A percentile compares a stretch with the other conserved stretches of the same genome.
Conservation (phyloP, 2,888 invertebrate species). For the Leucophenga montana region DNA sequence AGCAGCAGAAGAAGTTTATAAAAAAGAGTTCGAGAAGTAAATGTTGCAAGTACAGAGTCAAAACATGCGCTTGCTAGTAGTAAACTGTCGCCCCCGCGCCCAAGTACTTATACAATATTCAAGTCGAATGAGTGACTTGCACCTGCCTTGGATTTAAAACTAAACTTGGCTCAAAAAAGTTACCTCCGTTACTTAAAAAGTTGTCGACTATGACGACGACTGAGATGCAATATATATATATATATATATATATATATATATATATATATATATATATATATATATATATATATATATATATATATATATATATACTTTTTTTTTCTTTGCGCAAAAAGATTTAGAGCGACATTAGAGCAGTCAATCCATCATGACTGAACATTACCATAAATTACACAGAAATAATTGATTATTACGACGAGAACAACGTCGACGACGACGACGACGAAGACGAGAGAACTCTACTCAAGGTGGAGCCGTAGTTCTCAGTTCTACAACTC, state of each 20-base stretch:
- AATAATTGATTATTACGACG: slow-evolving; percentile 74
- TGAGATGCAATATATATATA: background rate
- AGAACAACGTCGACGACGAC: background rate
- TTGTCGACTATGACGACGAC: background rate
- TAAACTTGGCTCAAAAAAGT: slow-evolving; percentile 32
- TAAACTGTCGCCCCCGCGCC: slow-evolving; percentile 10
- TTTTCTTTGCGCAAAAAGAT: slow-evolving; percentile 59
- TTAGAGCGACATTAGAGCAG: slow-evolving; percentile 74
- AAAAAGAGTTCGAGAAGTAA: background rate
- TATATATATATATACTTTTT: background rate
- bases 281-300: background rate
- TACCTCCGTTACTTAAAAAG: slow-evolving; percentile 24
- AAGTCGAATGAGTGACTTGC: slow-evolving; percentile 49
- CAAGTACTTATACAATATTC: background rate
- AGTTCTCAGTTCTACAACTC: no score
- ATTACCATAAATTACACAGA: slow-evolving; percentile 74
- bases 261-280: background rate
- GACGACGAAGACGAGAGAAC: slow-evolving; percentile 3
- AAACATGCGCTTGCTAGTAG: slow-evolving; percentile 22
- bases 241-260: background rate
- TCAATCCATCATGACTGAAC: slow-evolving; percentile 74
- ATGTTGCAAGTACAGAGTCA: background rate
- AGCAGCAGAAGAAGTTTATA: background rate
- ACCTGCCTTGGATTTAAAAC: slow-evolving; percentile 50
- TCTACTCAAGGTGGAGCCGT: no score